Conservation (phyloP, 1,140 invertebrate genomes). For the Drosophila jambulina region DNA sequence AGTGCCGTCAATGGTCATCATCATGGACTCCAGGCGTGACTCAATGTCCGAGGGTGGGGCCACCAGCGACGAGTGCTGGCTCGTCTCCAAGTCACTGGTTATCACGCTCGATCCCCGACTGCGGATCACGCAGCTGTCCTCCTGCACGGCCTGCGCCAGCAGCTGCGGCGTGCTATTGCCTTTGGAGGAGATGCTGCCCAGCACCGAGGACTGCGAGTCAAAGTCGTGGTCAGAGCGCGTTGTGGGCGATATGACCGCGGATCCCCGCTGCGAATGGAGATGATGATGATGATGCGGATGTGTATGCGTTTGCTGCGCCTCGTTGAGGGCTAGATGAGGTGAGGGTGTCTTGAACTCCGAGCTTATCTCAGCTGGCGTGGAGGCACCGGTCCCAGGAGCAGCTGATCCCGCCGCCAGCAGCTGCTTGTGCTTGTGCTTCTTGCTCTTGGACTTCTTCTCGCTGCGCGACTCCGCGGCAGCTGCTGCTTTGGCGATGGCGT, state of each 20-base stretch:
- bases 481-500: slow-evolving; percentile 80
- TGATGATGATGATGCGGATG: slow-evolving; percentile 39
- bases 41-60: slow-evolving; percentile 84
- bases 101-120: slow-evolving; percentile 83
- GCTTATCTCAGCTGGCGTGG: slow-evolving; percentile 34
- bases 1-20: slow-evolving; percentile 79
- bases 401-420: slow-evolving; percentile 61
- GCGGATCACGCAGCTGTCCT: slow-evolving; percentile 81
- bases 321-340: slow-evolving; percentile 85
- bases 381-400: slow-evolving; percentile 52
- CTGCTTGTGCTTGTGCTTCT: slow-evolving; percentile 84
- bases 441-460: slow-evolving; percentile 82
- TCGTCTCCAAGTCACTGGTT: slow-evolving; percentile 83
- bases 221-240: slow-evolving; percentile 80
- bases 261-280: slow-evolving; percentile 43
- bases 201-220: slow-evolving; percentile 82
- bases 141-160: slow-evolving; percentile 70
- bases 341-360: slow-evolving; percentile 86
- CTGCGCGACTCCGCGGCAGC: slow-evolving; percentile 68
- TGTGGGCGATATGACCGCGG: slow-evolving; percentile 69
- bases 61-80: slow-evolving; percentile 83
- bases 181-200: slow-evolving; percentile 84
- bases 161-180: slow-evolving; percentile 78
- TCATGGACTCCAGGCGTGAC: slow-evolving; percentile 80
- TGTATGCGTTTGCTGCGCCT: slow-evolving; percentile 37